Conservation (phyloP, 2,113 vertebrate species). For the Ranitomeya variabilis region DNA sequence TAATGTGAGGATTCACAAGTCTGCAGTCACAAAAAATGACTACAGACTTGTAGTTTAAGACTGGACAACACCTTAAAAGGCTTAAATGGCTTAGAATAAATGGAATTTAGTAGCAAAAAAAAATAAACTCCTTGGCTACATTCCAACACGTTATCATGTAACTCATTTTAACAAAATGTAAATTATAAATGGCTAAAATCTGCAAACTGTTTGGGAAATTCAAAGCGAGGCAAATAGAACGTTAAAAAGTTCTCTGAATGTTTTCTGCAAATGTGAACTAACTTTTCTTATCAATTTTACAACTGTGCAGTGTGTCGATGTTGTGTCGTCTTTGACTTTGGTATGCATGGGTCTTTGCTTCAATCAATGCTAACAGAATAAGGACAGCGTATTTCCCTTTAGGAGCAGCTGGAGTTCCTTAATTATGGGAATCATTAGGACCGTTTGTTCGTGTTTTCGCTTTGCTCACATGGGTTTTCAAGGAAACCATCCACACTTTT, state of each 20-base stretch:
- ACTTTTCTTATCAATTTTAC: no score
- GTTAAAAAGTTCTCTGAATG: neutral
- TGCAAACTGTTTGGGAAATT: conserved; percentile 19
- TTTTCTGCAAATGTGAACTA: neutral
- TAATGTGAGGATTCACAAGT: no score
- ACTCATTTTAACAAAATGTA: no score
- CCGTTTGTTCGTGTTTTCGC: conserved; percentile 53
- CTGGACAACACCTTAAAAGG: no score
- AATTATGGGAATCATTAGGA: conserved; percentile 38
- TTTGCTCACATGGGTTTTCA: neutral
- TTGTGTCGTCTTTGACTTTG: conserved; percentile 51
- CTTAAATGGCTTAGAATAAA: no score
- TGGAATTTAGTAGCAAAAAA: no score
- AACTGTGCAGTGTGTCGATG: conserved; percentile 40
- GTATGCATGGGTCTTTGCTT: conserved; percentile 46
- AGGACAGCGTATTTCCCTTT: conserved; percentile 38
- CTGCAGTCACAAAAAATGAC: no score
- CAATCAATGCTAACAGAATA: conserved; percentile 56
- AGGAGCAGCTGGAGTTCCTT: conserved; percentile 47
- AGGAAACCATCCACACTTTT: neutral
- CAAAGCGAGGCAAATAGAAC: neutral
- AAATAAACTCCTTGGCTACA: no score
- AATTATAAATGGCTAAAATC: neutral
- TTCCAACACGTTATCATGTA: no score
- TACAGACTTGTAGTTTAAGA: no score